Evolutionary conservation across 2,113 vertebrate species (phyloP).

Genomic region (Amphiprion ocellaris): DNA sequence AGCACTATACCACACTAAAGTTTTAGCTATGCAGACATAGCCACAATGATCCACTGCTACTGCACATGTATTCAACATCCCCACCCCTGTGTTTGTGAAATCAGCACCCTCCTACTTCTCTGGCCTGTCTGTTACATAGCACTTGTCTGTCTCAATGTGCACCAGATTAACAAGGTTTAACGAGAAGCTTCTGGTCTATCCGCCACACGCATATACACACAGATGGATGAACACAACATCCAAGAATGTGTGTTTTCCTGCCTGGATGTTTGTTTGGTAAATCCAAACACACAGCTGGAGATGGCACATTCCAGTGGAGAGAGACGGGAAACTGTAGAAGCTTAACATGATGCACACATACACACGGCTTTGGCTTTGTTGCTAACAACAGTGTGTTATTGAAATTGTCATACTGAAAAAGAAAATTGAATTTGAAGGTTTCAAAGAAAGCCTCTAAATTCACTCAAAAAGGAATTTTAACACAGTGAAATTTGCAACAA

Average conservation of each 20-base stretch:
- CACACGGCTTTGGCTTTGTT: background rate
- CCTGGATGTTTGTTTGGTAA: conserved; percentile 49
- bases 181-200: conserved; percentile 43
- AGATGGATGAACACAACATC: conserved; percentile 14
- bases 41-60: background rate
- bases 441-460: too few species aligned
- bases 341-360: background rate
- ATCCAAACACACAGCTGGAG: conserved; percentile 59
- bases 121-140: conserved; percentile 34
- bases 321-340: conserved; percentile 13
- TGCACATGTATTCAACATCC: background rate
- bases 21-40: background rate
- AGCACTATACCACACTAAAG: too few species aligned
- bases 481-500: too few species aligned
- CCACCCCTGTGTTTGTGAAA: conserved; percentile 29
- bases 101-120: conserved; percentile 39
- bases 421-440: background rate
- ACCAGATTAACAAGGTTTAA: conserved; percentile 54
- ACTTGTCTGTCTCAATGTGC: conserved; percentile 4
- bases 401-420: conserved; percentile 1
- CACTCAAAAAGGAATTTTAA: too few species aligned
- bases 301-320: conserved; percentile 58
- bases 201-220: background rate
- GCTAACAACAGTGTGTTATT: background rate
- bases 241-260: conserved; percentile 62